Evolutionary conservation across 2,113 vertebrate species (phyloP), one percentile per base, ranked within the genome.

Genomic region (Forbesichthys papilliferus): DNA sequence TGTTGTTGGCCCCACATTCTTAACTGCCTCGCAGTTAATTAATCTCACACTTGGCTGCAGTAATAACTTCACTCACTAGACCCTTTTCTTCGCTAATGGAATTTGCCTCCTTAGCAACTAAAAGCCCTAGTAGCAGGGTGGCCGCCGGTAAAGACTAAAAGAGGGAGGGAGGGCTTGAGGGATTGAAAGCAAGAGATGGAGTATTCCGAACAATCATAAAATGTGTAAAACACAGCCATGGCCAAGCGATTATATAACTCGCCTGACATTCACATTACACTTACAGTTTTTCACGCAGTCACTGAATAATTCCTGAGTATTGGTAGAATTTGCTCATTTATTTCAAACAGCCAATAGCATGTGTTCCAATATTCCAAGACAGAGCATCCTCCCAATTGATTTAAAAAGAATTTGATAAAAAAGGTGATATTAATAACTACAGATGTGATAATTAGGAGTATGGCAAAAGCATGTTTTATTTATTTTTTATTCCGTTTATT

Each of bases 21-120:
- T 91, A 90, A 91, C 91, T 73, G 64, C 71, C 77, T 73, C 67
- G 75, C 77, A 90, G 84, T 91, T 93, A 89, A 93, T 93, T 90
- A 92, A 91, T 90, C 90, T 87, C 84, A 87, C 83, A 86, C 86
- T 91, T 77, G 71, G 89, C 86, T 83, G 84, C 85, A 74, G 77
- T 87, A 90, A 91, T 90, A 90, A 88, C 85, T 84, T 88, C 84
- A 92, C 89, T 86, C 74, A 79, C 87, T 86, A 88, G 87, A 90
- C 84, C 27, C 84, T 87, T 76, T 70, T 73, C 72, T 67, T 61
- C 53, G 61, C 75, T 88, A 90, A 90, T 87, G 84, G 84, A 83
- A 85, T 87, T 79, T 33, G 60, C 70, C 65, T 83, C 66, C 87
- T 86, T 68, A 84, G 74, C 81, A 69, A 75, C 79, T 86, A 82